Evolutionary conservation across 1,140 invertebrate species (phyloP), one percentile per base, ranked within the genome.

Genomic region (Heterodera carotae): DNA sequence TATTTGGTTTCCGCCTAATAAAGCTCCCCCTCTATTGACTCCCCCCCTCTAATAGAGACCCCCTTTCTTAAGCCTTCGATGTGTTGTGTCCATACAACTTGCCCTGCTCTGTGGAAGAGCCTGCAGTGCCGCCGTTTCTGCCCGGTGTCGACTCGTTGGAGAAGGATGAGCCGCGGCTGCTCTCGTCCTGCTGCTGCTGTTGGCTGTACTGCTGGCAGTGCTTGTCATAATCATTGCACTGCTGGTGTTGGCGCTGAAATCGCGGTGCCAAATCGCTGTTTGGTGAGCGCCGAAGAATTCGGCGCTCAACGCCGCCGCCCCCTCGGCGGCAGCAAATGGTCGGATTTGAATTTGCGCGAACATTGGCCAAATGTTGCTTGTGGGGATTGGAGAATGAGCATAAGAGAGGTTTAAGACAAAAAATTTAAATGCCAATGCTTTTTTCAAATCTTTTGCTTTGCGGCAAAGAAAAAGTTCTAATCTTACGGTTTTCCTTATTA

Each of bases 231-330:
- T 27, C 79, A 76, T 68, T 56, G 59, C 15, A 29, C 27, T 48
- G 39, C 12, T 79, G 64, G 22, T 56, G 81, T 18, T 83, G 70
- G 36, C 68, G 69, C 82, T 83, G 82, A 78, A 83, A 84, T 62
- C 82, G 82, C 56, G 29, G 68, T 36, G 71, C 67, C 43, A 83
- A 74, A 82, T 83, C 82, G 69, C 76, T 80, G 64, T 83, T 81
- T 27, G 84, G 82, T 34, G 69, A 72, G 25, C 82, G 67, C 66
- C 71, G 62, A 22, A 83, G 75, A 27, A 66, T 66, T 29, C 22
- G 62, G 62, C 62, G 62, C 33, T 66, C 62, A 12, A 66, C 29
- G n/a, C 62, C 62, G n/a, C 62, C 62, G 62, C 62, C 62, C 29
- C 62, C 62, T 4, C 62, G 27, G 29, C 29, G 29, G 4, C 25